Conservation (phyloP, 2,888 invertebrate genomes). For the Malthinus flaveolus region DNA sequence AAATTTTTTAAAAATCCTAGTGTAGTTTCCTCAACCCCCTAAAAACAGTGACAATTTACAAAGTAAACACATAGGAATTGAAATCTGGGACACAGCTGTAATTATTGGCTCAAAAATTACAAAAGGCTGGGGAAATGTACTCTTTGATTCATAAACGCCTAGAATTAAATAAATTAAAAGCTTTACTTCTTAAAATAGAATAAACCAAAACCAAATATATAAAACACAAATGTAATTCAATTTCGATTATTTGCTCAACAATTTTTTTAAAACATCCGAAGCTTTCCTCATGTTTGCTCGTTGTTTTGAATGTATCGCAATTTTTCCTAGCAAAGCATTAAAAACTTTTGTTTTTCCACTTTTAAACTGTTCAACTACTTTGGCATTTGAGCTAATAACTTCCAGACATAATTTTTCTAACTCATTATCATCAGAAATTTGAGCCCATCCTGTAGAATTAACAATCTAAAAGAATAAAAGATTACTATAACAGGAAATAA, state of each 20-base stretch:
- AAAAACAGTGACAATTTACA: too few relatives aligned
- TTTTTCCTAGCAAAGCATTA: conserved; percentile 65
- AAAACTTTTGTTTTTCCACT: conserved; percentile 72
- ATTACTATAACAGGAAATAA: not conserved
- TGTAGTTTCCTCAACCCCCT: too few relatives aligned
- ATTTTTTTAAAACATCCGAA: conserved; percentile 62
- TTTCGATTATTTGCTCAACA: conserved; percentile 57
- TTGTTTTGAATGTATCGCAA: conserved; percentile 62
- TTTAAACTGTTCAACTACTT: conserved; percentile 67
- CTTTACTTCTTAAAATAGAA: too few relatives aligned
- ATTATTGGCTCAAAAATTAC: too few relatives aligned
- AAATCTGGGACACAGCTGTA: too few relatives aligned
- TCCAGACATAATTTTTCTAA: conserved; percentile 64
- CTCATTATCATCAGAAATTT: conserved; percentile 64
- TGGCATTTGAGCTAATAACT: conserved; percentile 66
- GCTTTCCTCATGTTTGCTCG: conserved; percentile 71
- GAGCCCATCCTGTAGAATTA: conserved; percentile 61
- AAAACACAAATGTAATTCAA: too few relatives aligned
- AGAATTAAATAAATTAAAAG: too few relatives aligned
- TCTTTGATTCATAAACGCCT: too few relatives aligned
- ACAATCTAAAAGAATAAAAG: conserved; percentile 20
- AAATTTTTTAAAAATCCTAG: too few relatives aligned
- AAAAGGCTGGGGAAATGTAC: too few relatives aligned
- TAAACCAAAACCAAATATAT: too few relatives aligned
- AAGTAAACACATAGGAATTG: too few relatives aligned